Evolutionary conservation across 2,113 vertebrate genomes (phyloP), one percentile per base, ranked within the genome.

Genomic region (Caretta caretta): DNA sequence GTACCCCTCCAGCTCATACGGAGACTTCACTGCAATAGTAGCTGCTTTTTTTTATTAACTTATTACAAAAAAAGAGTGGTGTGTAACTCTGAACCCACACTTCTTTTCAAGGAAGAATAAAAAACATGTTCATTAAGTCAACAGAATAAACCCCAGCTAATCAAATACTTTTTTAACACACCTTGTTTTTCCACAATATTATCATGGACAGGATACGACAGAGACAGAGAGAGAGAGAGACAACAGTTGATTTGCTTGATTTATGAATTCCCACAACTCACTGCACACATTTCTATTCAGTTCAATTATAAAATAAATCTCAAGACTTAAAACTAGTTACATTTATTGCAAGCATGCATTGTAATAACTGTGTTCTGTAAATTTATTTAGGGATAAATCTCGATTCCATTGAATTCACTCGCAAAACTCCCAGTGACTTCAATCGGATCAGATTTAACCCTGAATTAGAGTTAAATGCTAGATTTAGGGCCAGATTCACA

Each of bases 1-100:
- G 88, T 84, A 90, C 78, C 42, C 4, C 69, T 94, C 85, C 56
- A 92, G 96, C 96, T 95, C 84, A 94, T 94, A 96, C 93, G 78
- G 95, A 83, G 85, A 97, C 2, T 25, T 86, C 80, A 94, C 83
- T 95, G 92, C 91, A 94, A 91, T 82, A 94, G 90, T 76, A 89
- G 78, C 50, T 59, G 50, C 54, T 75, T 50, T 83, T 5, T 42
- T 42, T 42, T 42, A 42, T 5, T 7, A n/a, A 54, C 89, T 88
- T 80, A 88, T 89, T 92, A 69, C 86, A 94, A 94, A 87, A 59
- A 59, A 80, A 89, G 90, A 87, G 88, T 93, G 82, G 93, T 86
- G 84, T 91, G 95, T 94, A 92, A 88, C 82, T 93, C 87, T 76
- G 87, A 90, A 87, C 3, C 2, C 69, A 19, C 87, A 87, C 54